phyloP scores from a whole-genome alignment of 2,113 vertebrate species.

The Alligator sinensis region DNA sequence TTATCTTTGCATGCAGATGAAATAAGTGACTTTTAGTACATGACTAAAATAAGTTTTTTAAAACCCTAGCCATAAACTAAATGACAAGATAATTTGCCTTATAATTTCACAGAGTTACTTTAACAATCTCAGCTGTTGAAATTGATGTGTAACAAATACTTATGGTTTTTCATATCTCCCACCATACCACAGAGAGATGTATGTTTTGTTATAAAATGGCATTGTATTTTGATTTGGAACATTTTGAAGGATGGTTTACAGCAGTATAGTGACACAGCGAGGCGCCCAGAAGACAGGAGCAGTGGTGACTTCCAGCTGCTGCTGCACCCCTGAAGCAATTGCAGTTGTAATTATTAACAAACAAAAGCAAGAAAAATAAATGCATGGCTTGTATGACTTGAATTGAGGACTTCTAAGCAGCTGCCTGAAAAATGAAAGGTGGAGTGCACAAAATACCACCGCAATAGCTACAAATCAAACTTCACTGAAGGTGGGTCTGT shows the following conservation, averaged over 20 bases:
- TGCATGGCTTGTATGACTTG: neutral
- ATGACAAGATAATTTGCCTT: slow-evolving; percentile 8
- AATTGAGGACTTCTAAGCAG: neutral
- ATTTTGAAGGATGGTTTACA: neutral
- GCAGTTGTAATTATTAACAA: too few species aligned
- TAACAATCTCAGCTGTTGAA: slow-evolving; percentile 4
- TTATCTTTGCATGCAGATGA: neutral
- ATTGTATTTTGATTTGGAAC: slow-evolving; percentile 43
- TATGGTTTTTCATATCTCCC: slow-evolving; percentile 21
- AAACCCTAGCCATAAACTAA: slow-evolving; percentile 8
- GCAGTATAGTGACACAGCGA: too few species aligned
- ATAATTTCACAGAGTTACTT: slow-evolving; percentile 10
- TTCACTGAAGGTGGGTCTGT: neutral
- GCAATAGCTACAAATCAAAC: neutral
- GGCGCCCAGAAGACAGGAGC: too few species aligned
- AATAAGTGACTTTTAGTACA: neutral
- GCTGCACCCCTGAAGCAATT: too few species aligned
- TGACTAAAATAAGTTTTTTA: slow-evolving; percentile 21
- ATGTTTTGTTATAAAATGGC: slow-evolving; percentile 59
- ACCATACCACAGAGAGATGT: slow-evolving; percentile 36
- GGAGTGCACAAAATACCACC: neutral
- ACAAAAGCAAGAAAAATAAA: too few species aligned
- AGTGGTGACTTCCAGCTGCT: too few species aligned
- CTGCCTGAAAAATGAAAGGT: neutral
- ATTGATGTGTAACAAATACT: slow-evolving; percentile 37